phyloP scores from a whole-genome alignment of 2,888 invertebrate species.

The Agapetus fuscipes region DNA sequence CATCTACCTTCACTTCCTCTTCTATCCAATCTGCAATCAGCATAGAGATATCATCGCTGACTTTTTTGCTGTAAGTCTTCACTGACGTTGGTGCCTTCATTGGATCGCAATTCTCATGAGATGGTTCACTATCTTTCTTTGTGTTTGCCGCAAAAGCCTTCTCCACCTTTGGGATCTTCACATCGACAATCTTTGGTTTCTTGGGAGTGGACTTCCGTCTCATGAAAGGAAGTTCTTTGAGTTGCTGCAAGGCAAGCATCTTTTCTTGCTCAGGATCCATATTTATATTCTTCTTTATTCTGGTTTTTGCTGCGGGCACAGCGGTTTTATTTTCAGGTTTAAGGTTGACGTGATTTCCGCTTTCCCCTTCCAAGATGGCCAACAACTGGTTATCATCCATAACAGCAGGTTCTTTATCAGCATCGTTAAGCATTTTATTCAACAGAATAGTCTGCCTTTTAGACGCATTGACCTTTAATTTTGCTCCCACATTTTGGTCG shows the following conservation, averaged over 20 bases:
- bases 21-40: slow-evolving; percentile 17
- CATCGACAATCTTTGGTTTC: slow-evolving; percentile 9
- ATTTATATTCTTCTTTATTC: not conserved
- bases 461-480: not conserved
- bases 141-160: slow-evolving; percentile 1
- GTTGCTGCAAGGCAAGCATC: slow-evolving; percentile 14
- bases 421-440: not conserved
- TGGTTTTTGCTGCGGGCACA: not conserved
- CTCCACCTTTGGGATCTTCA: slow-evolving; percentile 13
- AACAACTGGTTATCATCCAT: slow-evolving; percentile 13
- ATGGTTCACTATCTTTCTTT: not conserved
- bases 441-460: too few species aligned
- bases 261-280: slow-evolving; percentile 10
- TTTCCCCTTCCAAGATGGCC: slow-evolving; percentile 14
- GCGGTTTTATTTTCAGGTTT: not conserved
- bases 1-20: slow-evolving; percentile 10
- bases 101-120: slow-evolving; percentile 1
- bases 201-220: slow-evolving; percentile 4
- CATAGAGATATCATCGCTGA: slow-evolving; percentile 10
- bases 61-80: slow-evolving; percentile 7
- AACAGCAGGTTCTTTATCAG: slow-evolving; percentile 5
- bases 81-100: not conserved
- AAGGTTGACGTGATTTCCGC: not conserved
- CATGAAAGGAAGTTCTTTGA: slow-evolving; percentile 10
- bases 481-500: slow-evolving; percentile 2